A percentile compares a stretch with the other conserved stretches of the same genome.
These are phyloP conservation scores for Patella vulgata DNA, from an alignment of 1,140 invertebrate genomes.

Conservation along the genomic window DNA sequence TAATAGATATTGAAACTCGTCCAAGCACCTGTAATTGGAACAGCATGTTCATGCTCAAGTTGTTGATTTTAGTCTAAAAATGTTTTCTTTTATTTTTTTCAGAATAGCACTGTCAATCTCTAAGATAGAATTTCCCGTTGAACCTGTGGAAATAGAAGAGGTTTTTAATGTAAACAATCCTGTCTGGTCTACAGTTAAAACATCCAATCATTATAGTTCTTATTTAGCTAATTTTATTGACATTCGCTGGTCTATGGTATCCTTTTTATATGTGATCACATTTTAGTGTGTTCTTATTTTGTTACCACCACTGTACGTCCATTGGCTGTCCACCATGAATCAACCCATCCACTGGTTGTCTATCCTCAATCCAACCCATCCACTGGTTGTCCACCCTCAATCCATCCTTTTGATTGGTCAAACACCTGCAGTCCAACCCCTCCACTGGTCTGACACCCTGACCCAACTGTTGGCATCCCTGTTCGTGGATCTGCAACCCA, in stretches of 20 bases:
- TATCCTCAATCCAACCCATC: too few relatives aligned
- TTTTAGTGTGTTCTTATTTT: not conserved
- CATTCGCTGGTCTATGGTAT: conserved; percentile 56
- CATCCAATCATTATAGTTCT: conserved; percentile 33
- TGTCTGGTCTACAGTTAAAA: conserved; percentile 8
- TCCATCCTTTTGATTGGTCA: too few relatives aligned
- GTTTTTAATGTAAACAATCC: conserved; percentile 23
- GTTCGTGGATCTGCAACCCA: too few relatives aligned
- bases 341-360: too few relatives aligned
- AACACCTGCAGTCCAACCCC: not conserved
- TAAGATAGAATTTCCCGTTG: conserved; percentile 32
- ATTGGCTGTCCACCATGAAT: too few relatives aligned
- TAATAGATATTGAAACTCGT: not conserved
- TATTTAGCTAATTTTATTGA: conserved; percentile 47
- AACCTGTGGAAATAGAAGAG: conserved; percentile 19
- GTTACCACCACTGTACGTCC: not conserved
- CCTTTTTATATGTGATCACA: too few relatives aligned
- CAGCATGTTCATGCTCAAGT: too few relatives aligned
- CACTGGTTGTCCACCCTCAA: too few relatives aligned
- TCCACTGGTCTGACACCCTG: not conserved
- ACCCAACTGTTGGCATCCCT: too few relatives aligned
- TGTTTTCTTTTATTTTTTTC: too few relatives aligned
- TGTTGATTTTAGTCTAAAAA: too few relatives aligned
- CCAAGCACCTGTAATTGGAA: not conserved
- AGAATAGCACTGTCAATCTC: conserved; percentile 48